Conservation (phyloP, 2,797 vertebrate species). For the Rhabdophis nuchalis region DNA sequence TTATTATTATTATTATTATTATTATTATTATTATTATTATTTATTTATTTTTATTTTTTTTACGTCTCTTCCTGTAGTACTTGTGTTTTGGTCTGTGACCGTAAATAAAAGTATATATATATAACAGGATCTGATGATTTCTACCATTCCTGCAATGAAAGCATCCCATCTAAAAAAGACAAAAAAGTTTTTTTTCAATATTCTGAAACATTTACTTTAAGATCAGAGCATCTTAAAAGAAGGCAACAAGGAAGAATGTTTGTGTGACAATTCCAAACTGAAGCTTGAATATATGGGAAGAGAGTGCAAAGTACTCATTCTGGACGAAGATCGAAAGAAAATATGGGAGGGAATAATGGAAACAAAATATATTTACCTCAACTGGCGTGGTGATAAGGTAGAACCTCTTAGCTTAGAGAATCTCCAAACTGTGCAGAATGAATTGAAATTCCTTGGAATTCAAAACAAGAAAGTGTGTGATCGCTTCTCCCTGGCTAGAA, state of each 20-base stretch:
- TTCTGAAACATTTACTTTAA: not conserved
- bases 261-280: not conserved
- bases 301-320: not conserved
- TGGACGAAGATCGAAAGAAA: not conserved
- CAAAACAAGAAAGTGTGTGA: not conserved
- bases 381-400: not conserved
- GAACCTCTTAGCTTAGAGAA: not conserved
- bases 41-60: no score
- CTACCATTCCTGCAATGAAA: not conserved
- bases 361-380: not conserved
- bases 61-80: no score
- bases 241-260: not conserved
- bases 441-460: not conserved
- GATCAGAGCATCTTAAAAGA: not conserved
- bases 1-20: no score
- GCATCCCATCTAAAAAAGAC: not conserved
- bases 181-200: not conserved
- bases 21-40: no score
- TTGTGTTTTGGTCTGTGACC: no score
- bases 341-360: not conserved
- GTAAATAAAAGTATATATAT: no score
- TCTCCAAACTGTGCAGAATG: not conserved
- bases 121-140: not conserved
- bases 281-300: not conserved
- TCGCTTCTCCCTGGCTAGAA: not conserved